Base-by-base conservation (phyloP, 1,140 invertebrate genomes). In the Bombus sibiricus region DNA sequence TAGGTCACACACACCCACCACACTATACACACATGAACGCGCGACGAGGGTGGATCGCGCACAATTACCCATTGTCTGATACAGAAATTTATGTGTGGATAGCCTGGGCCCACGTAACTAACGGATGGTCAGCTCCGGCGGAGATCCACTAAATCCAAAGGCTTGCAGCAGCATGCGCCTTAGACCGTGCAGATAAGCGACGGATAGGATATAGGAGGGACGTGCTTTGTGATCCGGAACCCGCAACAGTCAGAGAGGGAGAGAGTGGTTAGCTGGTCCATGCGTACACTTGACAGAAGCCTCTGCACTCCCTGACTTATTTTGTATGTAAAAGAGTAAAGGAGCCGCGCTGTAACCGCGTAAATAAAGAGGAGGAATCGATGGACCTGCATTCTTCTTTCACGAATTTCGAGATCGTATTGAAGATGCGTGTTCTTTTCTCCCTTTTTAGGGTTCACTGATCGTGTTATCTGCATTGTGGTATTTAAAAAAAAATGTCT, bases 1-100 rank as follows among this genome's bases (percentile, higher is more conserved):
- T 62, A 90, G 88, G 64, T 81, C 62, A 66, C 64, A 15, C 59
- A 76, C 87, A 82, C n/a, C 53, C 68, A 59, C 69, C 47, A n/a
- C 64, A 15, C 28, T 53, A 18, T 75, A 28, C 1, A 32, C 74
- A 59, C 43, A 53, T 62, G 69, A 69, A 88, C 83, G 81, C 72
- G 81, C 87, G 79, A 88, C 91, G 85, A 81, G 86, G 85, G 89
- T 91, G 92, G 93, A 92, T 95, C 93, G 93, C 92, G 94, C 92
- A 94, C 94, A 95, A 95, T 95, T 95, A 95, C 94, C 94, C 92
- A 95, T 95, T 95, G 94, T 95, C 94, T 92, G 94, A 95, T 95
- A 94, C 92, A 93, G 94, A 94, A 95, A 95, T 95, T 95, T 95
- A 95, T 95, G 94, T 94, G 91, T 92, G 92, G 93, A 93, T 94